Evolutionary conservation across 2,797 vertebrate species (phyloP), one percentile per base, ranked within the genome.

Genomic region (Acanthornis magna): DNA sequence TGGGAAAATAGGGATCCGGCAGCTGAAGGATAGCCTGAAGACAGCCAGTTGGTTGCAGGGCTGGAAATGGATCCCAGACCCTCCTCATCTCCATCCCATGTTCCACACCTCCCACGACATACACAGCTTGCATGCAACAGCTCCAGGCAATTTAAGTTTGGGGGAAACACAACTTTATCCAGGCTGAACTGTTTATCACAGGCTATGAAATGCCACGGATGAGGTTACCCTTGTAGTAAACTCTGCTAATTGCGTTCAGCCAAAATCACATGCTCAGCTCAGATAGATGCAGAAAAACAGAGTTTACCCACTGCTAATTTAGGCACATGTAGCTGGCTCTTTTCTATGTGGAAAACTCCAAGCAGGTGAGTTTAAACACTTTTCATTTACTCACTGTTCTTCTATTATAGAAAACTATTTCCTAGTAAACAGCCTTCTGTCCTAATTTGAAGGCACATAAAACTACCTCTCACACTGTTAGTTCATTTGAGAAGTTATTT

Each of bases 161-260:
- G 42, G 89, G 53, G 66, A 85, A 95, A 63, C 27, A 43, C 1
- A 4, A 30, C 62, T 74, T 88, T 71, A 92, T 62, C 54, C 83
- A 75, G 87, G 63, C 67, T 74, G 77, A 90, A 79, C 65, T 82
- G 81, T 89, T 93, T 87, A 91, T 91, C 34, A 32, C 42, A 30
- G 60, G 34, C 80, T 68, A 53, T 10, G 63, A 76, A 93, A 91
- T 36, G 51, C 55, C 58, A 70, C 0, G 4, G 85, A 78, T 91
- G 74, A 83, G 72, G 85, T 94, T 91, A 88, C 51, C 54, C 66
- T 38, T 84, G 62, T 9, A 90, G 91, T 89, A 94, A 96, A 94
- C 88, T 85, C 87, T 50, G 83, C 60, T 86, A 90, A 94, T 91
- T 90, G 51, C 18, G 26, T 73, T 84, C 73, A 90, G 75, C 32